phyloP scores from a whole-genome alignment of 92 coral and sea anemone species.

The Actinernus sp. region DNA sequence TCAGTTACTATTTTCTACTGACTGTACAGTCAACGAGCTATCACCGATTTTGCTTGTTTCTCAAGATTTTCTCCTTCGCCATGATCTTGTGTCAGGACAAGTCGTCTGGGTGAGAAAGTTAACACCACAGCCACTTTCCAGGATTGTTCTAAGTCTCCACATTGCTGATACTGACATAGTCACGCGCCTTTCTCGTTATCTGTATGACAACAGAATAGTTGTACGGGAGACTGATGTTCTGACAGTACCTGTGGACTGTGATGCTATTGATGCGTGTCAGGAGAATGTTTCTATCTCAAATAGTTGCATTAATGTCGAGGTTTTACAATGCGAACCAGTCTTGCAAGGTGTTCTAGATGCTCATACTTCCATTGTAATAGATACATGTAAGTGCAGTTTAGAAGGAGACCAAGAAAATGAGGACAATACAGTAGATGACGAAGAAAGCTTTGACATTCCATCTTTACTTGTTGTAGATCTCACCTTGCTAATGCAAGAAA shows the following conservation, averaged over 20 bases:
- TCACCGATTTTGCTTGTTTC: slow-evolving; percentile 19
- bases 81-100: slow-evolving; percentile 18
- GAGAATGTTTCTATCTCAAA: too few relatives aligned
- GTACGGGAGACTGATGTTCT: slow-evolving; percentile 36
- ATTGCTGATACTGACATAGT: slow-evolving; percentile 1
- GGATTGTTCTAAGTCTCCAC: slow-evolving; percentile 54
- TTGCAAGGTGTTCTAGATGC: slow-evolving; percentile 44
- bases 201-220: slow-evolving; percentile 14
- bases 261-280: neutral
- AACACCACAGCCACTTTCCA: slow-evolving; percentile 46
- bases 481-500: slow-evolving; percentile 21
- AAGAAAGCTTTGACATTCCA: neutral
- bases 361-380: slow-evolving; percentile 14
- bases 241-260: neutral
- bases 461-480: slow-evolving; percentile 68
- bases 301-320: neutral
- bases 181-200: slow-evolving; percentile 7
- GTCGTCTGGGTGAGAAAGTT: slow-evolving; percentile 30
- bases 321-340: slow-evolving; percentile 67
- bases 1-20: too few relatives aligned
- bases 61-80: slow-evolving; percentile 4
- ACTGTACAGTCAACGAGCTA: too few relatives aligned
- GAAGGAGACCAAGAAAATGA: neutral
- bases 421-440: neutral
- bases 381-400: slow-evolving; percentile 1